Percentiles rank a stretch among this genome's conserved stretches.
phyloP scores from a whole-genome alignment of 2,113 vertebrate species.

The Cyprinus carpio region DNA sequence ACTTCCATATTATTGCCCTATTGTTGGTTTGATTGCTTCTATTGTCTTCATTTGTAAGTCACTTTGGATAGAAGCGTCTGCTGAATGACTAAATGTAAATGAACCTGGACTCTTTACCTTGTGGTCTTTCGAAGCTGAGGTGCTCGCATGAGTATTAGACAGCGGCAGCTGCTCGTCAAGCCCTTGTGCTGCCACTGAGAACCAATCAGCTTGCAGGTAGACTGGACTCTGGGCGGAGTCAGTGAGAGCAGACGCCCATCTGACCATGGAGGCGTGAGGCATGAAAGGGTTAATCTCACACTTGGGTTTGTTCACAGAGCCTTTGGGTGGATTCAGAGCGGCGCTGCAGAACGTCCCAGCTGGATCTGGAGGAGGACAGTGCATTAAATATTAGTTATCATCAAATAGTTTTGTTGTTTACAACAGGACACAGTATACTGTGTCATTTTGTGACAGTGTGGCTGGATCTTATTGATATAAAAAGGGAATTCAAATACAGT shows the following conservation, averaged over 20 bases:
- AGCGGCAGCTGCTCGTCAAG: constrained; percentile 63
- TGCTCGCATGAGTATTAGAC: constrained; percentile 67
- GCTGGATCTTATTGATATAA: too few species aligned
- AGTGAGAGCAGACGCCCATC: constrained; percentile 76
- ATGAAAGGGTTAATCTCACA: constrained; percentile 82
- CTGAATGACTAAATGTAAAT: too few species aligned
- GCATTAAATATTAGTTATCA: neutral
- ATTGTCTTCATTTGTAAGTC: too few species aligned
- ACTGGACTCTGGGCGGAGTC: constrained; percentile 71
- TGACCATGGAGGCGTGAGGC: constrained; percentile 74
- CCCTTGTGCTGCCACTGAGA: constrained; percentile 67
- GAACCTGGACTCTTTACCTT: constrained; percentile 43
- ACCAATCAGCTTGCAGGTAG: constrained; percentile 80
- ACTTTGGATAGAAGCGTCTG: too few species aligned
- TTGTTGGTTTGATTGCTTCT: too few species aligned
- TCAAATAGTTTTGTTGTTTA: neutral
- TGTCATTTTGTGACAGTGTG: neutral
- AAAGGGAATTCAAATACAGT: too few species aligned
- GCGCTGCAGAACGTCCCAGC: constrained; percentile 70
- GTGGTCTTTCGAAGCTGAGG: constrained; percentile 65
- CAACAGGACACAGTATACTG: neutral
- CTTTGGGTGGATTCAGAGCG: constrained; percentile 64
- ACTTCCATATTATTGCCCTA: too few species aligned
- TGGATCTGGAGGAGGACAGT: constrained; percentile 68
- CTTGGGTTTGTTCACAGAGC: constrained; percentile 60